A percentile compares a stretch with the other conserved stretches of the same genome.
phyloP scores from a whole-genome alignment of 2,888 invertebrate species.

The Diachrysia chrysitis region DNA sequence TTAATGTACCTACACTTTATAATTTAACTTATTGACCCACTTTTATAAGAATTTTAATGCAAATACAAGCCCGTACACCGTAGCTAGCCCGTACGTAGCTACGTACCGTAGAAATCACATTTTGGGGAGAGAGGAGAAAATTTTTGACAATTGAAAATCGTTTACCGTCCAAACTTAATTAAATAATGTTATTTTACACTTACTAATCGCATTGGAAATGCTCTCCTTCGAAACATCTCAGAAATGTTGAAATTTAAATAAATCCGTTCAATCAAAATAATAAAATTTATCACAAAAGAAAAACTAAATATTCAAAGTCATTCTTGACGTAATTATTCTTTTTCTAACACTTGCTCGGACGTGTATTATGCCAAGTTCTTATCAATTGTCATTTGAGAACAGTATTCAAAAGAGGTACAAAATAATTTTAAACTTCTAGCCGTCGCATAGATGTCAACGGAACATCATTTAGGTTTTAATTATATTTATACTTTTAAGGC shows the following conservation, averaged over 20 bases:
- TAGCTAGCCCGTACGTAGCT: too few relatives aligned
- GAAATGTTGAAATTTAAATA: conserved; percentile 33
- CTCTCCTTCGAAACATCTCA: conserved; percentile 72
- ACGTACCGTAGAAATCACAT: neutral
- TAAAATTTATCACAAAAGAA: conserved; percentile 41
- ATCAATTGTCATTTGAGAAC: neutral
- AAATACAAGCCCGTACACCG: too few relatives aligned
- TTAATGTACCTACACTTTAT: too few relatives aligned
- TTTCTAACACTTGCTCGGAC: conserved; percentile 43
- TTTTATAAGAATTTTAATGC: too few relatives aligned
- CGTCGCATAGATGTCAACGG: too few relatives aligned
- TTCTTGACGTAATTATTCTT: conserved; percentile 61
- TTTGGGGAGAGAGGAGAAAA: neutral
- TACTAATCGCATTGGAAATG: conserved; percentile 62
- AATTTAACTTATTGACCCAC: too few relatives aligned
- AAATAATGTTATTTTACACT: conserved; percentile 51
- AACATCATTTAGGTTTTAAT: too few relatives aligned
- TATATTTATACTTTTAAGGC: too few relatives aligned
- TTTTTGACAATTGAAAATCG: neutral
- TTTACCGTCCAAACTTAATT: neutral
- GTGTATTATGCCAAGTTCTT: conserved; percentile 37
- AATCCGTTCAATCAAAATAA: conserved; percentile 42
- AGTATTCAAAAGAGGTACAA: neutral
- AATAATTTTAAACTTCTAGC: neutral
- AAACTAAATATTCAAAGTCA: conserved; percentile 40